phyloP scores from a whole-genome alignment of 2,888 invertebrate genomes.

The Leucophenga montana region DNA sequence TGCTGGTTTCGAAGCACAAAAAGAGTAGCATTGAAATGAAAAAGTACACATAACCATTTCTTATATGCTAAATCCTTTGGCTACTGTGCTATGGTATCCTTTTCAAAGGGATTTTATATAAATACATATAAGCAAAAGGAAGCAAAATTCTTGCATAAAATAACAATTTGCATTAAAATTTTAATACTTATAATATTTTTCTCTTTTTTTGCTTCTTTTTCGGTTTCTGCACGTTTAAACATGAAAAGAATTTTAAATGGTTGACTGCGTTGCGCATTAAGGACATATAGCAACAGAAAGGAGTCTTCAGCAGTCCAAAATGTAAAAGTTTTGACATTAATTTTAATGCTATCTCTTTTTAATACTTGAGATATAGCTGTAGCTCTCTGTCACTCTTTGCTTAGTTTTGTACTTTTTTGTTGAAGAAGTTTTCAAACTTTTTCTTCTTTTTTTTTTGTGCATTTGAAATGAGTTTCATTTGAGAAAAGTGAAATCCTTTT shows the following conservation, averaged over 20 bases:
- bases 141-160: slow-evolving; percentile 61
- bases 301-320: slow-evolving; percentile 31
- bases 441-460: slow-evolving; percentile 54
- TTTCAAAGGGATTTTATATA: slow-evolving; percentile 55
- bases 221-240: slow-evolving; percentile 55
- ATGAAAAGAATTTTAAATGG: slow-evolving; percentile 64
- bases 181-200: slow-evolving; percentile 62
- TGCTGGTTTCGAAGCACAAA: too few species aligned
- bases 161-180: slow-evolving; percentile 66
- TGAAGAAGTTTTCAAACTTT: too few species aligned
- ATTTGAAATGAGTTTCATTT: slow-evolving; percentile 49
- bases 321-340: slow-evolving; percentile 50
- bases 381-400: slow-evolving; percentile 23
- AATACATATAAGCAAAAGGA: slow-evolving; percentile 24
- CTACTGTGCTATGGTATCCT: slow-evolving; percentile 45
- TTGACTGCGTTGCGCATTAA: slow-evolving; percentile 10
- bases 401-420: slow-evolving; percentile 14
- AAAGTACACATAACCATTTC: slow-evolving; percentile 50
- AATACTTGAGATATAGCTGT: too few species aligned
- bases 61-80: slow-evolving; percentile 58
- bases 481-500: slow-evolving; percentile 26
- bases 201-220: slow-evolving; percentile 22
- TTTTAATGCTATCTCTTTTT: slow-evolving; percentile 32
- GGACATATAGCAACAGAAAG: slow-evolving; percentile 8
- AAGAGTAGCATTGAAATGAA: slow-evolving; percentile 45